phyloP scores from a whole-genome alignment of 2,113 vertebrate genomes.

The Myotis lucifugus region DNA sequence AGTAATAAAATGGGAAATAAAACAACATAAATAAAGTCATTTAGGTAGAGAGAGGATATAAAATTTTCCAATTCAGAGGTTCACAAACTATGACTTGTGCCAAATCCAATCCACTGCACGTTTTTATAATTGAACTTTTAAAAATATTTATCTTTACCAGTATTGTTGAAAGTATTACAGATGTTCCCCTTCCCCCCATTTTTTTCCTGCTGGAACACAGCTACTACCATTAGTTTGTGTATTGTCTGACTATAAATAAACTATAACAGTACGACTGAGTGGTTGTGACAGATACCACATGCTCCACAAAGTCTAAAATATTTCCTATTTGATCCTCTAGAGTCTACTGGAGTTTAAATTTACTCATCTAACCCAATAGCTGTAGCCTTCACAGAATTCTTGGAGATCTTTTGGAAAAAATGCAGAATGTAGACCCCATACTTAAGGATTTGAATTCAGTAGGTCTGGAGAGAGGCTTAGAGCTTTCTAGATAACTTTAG shows the following conservation, averaged over 20 bases:
- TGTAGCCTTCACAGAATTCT: background rate
- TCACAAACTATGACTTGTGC: background rate
- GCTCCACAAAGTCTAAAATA: background rate
- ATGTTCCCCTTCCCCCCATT: too few species aligned
- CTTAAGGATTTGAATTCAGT: background rate
- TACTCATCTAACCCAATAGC: background rate
- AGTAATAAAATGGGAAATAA: conserved; percentile 51
- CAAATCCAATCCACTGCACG: background rate
- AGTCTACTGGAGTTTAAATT: background rate
- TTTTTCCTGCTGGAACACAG: background rate
- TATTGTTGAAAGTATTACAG: too few species aligned
- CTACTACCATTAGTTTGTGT: background rate
- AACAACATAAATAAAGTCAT: background rate
- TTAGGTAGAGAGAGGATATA: background rate
- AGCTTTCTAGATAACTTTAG: background rate
- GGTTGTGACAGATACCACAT: background rate
- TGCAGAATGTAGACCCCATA: background rate
- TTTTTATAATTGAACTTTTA: conserved; percentile 20
- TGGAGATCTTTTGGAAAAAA: background rate
- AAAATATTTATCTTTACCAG: too few species aligned
- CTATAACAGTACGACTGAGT: background rate
- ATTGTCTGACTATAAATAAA: background rate
- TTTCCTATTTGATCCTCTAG: background rate
- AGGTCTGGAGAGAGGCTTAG: background rate
- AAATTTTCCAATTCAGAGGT: background rate